These are phyloP conservation scores for Gadus chalcogrammus DNA, from an alignment of 2,113 vertebrate species.

Conservation along the genomic window DNA sequence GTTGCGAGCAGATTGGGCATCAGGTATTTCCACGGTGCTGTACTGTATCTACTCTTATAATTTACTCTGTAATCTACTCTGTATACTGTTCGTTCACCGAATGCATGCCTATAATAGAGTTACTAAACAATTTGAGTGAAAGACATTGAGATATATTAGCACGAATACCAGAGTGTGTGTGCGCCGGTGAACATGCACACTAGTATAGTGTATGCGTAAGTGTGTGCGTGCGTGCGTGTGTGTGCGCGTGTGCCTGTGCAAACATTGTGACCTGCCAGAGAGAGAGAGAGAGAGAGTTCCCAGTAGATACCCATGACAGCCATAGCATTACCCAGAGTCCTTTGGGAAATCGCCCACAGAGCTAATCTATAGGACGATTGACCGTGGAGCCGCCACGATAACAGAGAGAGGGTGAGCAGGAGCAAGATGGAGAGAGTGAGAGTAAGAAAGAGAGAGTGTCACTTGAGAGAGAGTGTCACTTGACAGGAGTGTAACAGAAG, in stretches of 20 bases:
- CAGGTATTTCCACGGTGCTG: conserved; percentile 29
- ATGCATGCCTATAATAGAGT: conserved; percentile 16
- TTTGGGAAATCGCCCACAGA: conserved; percentile 44
- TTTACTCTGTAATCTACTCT: too few species aligned
- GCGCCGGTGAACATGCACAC: too few species aligned
- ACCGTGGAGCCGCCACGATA: conserved; percentile 13
- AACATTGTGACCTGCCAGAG: conserved; percentile 40
- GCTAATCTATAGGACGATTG: conserved; percentile 42
- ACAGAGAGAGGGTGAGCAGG: not conserved
- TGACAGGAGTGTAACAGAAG: too few species aligned
- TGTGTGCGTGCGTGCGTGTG: not conserved
- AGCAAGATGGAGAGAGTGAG: too few species aligned
- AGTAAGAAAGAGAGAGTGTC: too few species aligned
- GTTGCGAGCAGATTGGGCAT: conserved; percentile 26
- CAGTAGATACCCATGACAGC: conserved; percentile 33
- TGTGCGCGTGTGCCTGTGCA: not conserved
- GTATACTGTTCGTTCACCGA: conserved; percentile 22
- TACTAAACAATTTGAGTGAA: conserved; percentile 10
- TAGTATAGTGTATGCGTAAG: too few species aligned
- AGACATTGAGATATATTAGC: conserved; percentile 44
- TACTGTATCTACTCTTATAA: too few species aligned
- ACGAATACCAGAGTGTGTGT: conserved; percentile 12
- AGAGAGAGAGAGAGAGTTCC: conserved; percentile 4
- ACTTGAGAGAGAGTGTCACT: too few species aligned
- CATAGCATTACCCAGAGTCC: conserved; percentile 35